phyloP scores from a whole-genome alignment of 2,113 vertebrate genomes.

The Tor tambroides region DNA sequence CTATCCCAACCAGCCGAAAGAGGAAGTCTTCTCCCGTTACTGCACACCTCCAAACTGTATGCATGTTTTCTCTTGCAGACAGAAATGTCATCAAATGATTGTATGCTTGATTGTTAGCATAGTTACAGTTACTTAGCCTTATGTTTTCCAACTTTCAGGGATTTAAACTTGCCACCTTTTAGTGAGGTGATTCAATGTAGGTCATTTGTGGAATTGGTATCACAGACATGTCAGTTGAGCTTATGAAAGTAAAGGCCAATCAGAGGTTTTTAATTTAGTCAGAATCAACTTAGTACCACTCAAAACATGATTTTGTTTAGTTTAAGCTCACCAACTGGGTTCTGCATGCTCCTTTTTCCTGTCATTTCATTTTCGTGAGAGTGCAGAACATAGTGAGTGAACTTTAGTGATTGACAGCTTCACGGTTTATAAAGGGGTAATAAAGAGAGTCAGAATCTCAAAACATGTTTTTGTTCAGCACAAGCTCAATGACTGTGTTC shows the following conservation, averaged over 20 bases:
- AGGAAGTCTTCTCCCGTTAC: conserved; percentile 98
- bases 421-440: neutral
- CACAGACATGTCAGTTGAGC: neutral
- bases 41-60: conserved; percentile 84
- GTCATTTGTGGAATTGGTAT: neutral
- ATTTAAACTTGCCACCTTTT: neutral
- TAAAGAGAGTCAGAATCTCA: neutral
- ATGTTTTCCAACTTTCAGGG: neutral
- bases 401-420: neutral
- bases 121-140: neutral
- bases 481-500: neutral
- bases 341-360: too few relatives aligned
- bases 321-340: too few relatives aligned
- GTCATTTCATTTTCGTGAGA: too few relatives aligned
- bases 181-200: neutral
- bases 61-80: neutral
- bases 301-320: too few relatives aligned
- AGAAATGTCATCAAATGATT: neutral
- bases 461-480: neutral
- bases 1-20: conserved; percentile 93
- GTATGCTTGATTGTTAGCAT: neutral
- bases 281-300: neutral
- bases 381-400: neutral
- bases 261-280: neutral
- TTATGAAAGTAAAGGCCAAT: neutral